phyloP scores from a whole-genome alignment of 2,797 vertebrate species.

The Danio choprae region DNA sequence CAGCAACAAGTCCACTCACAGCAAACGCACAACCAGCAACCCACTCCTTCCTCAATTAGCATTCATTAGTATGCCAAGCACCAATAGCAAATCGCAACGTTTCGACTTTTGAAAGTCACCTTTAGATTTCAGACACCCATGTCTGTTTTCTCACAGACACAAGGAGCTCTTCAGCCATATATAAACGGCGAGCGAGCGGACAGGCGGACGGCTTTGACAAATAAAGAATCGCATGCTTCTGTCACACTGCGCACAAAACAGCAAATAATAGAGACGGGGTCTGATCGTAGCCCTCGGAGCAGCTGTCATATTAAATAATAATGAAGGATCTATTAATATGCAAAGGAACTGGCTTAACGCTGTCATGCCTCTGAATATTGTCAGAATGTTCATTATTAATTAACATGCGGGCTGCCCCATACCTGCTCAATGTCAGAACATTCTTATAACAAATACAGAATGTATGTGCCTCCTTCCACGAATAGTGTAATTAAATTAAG shows the following conservation, averaged over 20 bases:
- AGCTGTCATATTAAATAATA: slow-evolving; percentile 92
- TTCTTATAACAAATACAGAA: slow-evolving; percentile 84
- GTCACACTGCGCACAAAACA: slow-evolving; percentile 84
- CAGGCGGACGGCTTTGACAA: slow-evolving; percentile 64
- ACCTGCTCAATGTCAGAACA: slow-evolving; percentile 89
- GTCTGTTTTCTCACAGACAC: slow-evolving; percentile 65
- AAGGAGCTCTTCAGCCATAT: slow-evolving; percentile 56
- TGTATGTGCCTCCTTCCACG: slow-evolving; percentile 81
- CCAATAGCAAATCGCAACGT: slow-evolving; percentile 71
- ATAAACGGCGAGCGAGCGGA: slow-evolving; percentile 54
- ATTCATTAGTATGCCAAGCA: slow-evolving; percentile 83
- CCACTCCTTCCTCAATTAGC: slow-evolving; percentile 77
- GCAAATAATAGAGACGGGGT: slow-evolving; percentile 86
- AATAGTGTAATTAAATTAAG: slow-evolving; percentile 85
- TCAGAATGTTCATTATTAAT: slow-evolving; percentile 92
- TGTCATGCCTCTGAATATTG: slow-evolving; percentile 89
- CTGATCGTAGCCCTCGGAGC: slow-evolving; percentile 87
- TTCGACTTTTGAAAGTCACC: slow-evolving; percentile 84
- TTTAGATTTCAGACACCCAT: slow-evolving; percentile 75
- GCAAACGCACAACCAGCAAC: slow-evolving; percentile 72
- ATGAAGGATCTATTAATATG: slow-evolving; percentile 92
- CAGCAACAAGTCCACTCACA: slow-evolving; percentile 61
- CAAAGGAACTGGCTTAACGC: slow-evolving; percentile 88
- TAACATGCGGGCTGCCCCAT: slow-evolving; percentile 88
- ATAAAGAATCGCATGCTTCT: slow-evolving; percentile 79